Evolutionary conservation across 2,888 invertebrate genomes (phyloP).

Genomic region (Lumbricus terrestris): DNA sequence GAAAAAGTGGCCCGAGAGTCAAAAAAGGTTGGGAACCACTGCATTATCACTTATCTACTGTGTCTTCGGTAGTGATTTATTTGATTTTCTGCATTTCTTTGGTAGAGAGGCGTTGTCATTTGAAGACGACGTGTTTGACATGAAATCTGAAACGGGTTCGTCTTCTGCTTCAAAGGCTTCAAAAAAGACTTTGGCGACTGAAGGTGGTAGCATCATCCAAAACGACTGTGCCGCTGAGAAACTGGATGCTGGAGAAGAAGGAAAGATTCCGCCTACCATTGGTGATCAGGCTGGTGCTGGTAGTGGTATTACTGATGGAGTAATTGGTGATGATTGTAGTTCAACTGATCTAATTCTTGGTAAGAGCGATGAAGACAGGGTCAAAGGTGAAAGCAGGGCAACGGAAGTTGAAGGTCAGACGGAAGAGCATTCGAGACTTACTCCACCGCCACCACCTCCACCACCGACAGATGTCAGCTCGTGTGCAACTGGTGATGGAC

Average conservation of each 20-base stretch:
- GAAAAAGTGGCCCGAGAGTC: no score
- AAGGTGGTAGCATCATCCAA: not conserved
- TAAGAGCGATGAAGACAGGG: not conserved
- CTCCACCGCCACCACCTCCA: not conserved
- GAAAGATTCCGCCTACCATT: not conserved
- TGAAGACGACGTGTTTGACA: conserved; percentile 11
- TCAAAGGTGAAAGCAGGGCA: not conserved
- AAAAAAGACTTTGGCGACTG: not conserved
- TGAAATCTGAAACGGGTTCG: not conserved
- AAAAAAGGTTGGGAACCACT: no score
- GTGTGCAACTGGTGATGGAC: not conserved
- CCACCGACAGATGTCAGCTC: not conserved
- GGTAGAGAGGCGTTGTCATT: not conserved
- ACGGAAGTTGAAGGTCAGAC: not conserved
- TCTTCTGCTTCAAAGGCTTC: not conserved
- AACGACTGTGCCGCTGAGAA: not conserved
- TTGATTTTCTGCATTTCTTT: not conserved
- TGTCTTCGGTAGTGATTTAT: not conserved
- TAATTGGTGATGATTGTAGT: not conserved
- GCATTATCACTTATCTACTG: no score
- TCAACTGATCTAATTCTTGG: not conserved
- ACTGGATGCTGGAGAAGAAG: not conserved
- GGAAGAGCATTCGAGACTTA: not conserved
- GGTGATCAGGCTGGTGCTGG: no score
- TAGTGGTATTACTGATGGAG: not conserved